Base-by-base conservation (phyloP, 2,888 invertebrate species). In the Pachliopta kotzebuea region DNA sequence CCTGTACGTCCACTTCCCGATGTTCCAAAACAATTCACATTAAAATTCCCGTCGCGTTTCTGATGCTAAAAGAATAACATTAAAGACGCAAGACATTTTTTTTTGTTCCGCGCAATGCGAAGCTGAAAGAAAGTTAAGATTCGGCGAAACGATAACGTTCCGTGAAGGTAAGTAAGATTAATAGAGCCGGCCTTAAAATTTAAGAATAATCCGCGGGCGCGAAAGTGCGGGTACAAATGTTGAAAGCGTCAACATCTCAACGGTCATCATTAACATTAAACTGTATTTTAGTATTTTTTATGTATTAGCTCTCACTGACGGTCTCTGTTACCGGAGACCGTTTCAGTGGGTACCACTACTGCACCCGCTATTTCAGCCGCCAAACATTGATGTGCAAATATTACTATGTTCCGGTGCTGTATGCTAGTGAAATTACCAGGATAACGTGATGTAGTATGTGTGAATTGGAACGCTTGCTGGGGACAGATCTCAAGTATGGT, bases 1-100 rank as follows among this genome's bases (percentile, higher is more conserved):
- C 29, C 31, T 14, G 20, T 17, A 26, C 56, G 57, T 49, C 60
- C 62, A 62, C 65, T 68, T 69, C 59, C 56, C 68, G 65, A 65
- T 67, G 65, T 60, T 56, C 67, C 66, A 65, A 69, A 69, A 68
- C 67, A 67, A 68, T 68, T 56, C 59, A 63, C 68, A 71, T 70
- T 67, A 68, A 67, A 37, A 57, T 67, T 68, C 68, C 56, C 58
- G 59, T 45, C 68, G 67, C 52, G 63, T 62, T 63, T 63, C 63
- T 56, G 59, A 68, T 69, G 66, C 60, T 42, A 42, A 61, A 54
- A 53, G 45, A 67, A 67, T 65, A 60, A 64, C 56, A 67, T 64
- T 60, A 67, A 62, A 55, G 14, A 18, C 37, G 20, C 49, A 21
- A 56, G 17, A 31, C 0, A 24, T 56, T 50, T 54, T 56, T 52